phyloP scores from a whole-genome alignment of 2,113 vertebrate genomes.

The Corapipo altera region DNA sequence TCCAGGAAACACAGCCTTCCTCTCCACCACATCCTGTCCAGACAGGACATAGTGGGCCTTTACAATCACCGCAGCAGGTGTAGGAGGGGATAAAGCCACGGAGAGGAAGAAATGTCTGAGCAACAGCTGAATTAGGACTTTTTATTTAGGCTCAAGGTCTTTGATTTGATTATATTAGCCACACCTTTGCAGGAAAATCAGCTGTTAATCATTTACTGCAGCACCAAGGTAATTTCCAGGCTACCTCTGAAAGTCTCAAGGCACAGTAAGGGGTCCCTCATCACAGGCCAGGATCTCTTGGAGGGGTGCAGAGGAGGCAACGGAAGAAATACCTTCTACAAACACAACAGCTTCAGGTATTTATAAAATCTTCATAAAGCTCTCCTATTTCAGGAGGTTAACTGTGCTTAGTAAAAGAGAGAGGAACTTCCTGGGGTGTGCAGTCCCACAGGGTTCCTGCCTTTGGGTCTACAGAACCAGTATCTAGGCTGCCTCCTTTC shows the following conservation, averaged over 20 bases:
- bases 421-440: background rate
- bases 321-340: background rate
- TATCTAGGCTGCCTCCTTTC: background rate
- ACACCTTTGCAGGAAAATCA: conserved; percentile 8
- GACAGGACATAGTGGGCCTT: background rate
- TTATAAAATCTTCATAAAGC: background rate
- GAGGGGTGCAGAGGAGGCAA: background rate
- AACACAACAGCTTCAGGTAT: conserved; percentile 41
- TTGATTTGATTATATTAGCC: conserved; percentile 22
- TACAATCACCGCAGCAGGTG: background rate
- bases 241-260: background rate
- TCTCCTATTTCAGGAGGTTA: background rate
- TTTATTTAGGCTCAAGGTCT: background rate
- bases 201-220: conserved; percentile 62
- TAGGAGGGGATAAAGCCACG: background rate
- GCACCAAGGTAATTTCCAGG: background rate
- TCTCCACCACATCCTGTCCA: background rate
- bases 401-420: background rate
- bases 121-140: background rate
- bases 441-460: background rate
- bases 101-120: background rate
- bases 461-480: background rate
- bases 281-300: background rate
- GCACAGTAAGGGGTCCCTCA: background rate
- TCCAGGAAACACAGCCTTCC: background rate